phyloP scores from a whole-genome alignment of 35 echinoderm and acorn worm genomes.

The Stichopus chloronotus region DNA sequence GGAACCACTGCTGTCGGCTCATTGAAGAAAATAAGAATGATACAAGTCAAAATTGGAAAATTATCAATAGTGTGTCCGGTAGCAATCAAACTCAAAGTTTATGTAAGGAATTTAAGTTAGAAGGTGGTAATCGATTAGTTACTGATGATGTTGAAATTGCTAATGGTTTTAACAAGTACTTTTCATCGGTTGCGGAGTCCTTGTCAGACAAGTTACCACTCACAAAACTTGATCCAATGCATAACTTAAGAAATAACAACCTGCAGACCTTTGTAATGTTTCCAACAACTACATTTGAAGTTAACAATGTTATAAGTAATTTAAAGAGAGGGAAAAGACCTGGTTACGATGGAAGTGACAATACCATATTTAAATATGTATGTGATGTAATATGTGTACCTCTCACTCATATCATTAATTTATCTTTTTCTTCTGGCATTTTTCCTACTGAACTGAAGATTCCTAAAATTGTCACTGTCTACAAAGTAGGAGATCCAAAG shows the following conservation, averaged over 20 bases:
- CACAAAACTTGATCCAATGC: not conserved
- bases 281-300: not conserved
- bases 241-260: not conserved
- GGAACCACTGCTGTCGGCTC: not conserved
- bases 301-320: not conserved
- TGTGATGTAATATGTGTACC: conserved; percentile 6
- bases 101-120: not conserved
- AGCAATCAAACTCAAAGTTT: not conserved
- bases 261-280: conserved; percentile 8
- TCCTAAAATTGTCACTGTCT: too few species aligned
- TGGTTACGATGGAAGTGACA: not conserved
- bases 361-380: not conserved
- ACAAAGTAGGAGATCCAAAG: too few species aligned
- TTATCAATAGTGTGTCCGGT: not conserved
- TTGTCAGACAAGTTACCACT: not conserved
- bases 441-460: not conserved
- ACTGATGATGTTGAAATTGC: conserved; percentile 3
- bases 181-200: not conserved
- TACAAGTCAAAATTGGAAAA: not conserved
- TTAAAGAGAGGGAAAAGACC: not conserved
- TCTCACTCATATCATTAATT: conserved; percentile 10
- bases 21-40: conserved; percentile 9
- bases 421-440: not conserved
- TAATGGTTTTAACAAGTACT: conserved; percentile 30
- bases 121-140: not conserved